These are phyloP conservation scores for Aphaenogaster rudis DNA, from an alignment of 1,140 invertebrate species.

Conservation along the genomic window DNA sequence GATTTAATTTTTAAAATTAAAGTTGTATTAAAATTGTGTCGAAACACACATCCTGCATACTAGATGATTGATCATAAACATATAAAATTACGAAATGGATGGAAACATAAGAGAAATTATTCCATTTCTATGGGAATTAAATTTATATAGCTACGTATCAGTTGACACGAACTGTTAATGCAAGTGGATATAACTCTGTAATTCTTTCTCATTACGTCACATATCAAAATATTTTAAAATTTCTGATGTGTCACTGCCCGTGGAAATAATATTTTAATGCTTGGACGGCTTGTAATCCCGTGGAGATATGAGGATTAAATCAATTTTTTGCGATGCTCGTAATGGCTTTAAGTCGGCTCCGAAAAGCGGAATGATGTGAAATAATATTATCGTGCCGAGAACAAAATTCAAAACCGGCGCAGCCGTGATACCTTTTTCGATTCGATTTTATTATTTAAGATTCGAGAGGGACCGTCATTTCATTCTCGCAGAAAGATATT, in stretches of 20 bases:
- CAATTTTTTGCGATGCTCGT: constrained; percentile 1
- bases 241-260: neutral
- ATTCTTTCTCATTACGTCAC: constrained; percentile 10
- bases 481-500: constrained; percentile 33
- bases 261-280: constrained; percentile 39
- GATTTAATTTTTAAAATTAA: neutral
- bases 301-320: constrained; percentile 15
- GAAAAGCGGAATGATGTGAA: constrained; percentile 14
- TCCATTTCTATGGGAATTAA: constrained; percentile 8
- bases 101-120: constrained; percentile 7
- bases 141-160: constrained; percentile 5
- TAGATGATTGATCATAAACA: neutral
- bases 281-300: neutral
- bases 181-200: neutral
- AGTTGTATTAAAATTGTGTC: too few relatives aligned
- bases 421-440: neutral
- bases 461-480: neutral
- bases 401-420: neutral
- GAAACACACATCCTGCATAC: neutral
- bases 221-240: constrained; percentile 40
- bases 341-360: neutral
- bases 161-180: constrained; percentile 7
- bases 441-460: constrained; percentile 42
- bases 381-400: neutral
- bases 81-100: neutral